phyloP scores from a whole-genome alignment of 2,888 invertebrate genomes.

The Phortica magna region DNA sequence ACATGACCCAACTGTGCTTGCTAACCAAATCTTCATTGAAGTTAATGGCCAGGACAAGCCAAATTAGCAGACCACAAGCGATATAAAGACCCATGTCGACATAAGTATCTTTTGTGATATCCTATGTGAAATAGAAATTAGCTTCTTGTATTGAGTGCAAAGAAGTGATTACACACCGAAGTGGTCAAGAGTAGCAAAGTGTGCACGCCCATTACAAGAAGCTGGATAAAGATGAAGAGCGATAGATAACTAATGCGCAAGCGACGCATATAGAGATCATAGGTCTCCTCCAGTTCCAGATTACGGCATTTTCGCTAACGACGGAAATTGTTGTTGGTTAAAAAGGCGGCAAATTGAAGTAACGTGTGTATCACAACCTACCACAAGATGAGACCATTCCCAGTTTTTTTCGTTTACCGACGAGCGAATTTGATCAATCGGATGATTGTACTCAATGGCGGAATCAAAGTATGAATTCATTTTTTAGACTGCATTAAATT shows the following conservation, averaged over 20 bases:
- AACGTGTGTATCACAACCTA: conserved; percentile 48
- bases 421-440: conserved; percentile 55
- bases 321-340: conserved; percentile 35
- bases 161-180: conserved; percentile 53
- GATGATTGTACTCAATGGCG: conserved; percentile 56
- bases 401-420: conserved; percentile 75
- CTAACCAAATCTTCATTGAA: conserved; percentile 75
- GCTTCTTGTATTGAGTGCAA: neutral
- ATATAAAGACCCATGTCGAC: conserved; percentile 75
- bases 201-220: conserved; percentile 83
- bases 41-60: conserved; percentile 74
- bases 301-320: conserved; percentile 88
- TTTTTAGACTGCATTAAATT: conserved; percentile 31
- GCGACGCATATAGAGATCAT: conserved; percentile 86
- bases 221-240: conserved; percentile 85
- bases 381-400: conserved; percentile 77
- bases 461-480: conserved; percentile 66
- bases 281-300: conserved; percentile 86
- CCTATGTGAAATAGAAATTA: conserved; percentile 48
- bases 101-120: conserved; percentile 63
- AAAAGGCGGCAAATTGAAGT: neutral
- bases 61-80: conserved; percentile 69
- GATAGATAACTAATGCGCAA: conserved; percentile 88
- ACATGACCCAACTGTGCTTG: conserved; percentile 76
- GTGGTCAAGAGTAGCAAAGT: conserved; percentile 81